phyloP scores from a whole-genome alignment of 1,140 invertebrate genomes.

The Riptortus pedestris region DNA sequence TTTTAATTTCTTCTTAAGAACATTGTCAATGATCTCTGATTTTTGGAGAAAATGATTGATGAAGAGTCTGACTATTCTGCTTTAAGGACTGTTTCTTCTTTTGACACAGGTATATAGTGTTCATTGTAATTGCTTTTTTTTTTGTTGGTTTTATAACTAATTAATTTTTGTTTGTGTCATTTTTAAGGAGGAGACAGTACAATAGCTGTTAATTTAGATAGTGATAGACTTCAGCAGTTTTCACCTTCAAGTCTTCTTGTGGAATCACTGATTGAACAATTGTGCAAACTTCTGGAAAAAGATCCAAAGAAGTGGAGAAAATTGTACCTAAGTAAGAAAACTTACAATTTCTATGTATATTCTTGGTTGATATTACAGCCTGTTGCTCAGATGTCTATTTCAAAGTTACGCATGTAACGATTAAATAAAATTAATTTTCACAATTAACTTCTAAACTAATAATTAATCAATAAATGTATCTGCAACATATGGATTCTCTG shows the following conservation, averaged over 20 bases:
- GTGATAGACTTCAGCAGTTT: slow-evolving; percentile 15
- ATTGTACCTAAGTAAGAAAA: slow-evolving; percentile 42
- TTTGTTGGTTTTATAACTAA: background rate
- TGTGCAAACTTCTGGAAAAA: slow-evolving; percentile 48
- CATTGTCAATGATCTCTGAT: too few species aligned
- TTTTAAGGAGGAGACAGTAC: slow-evolving; percentile 14
- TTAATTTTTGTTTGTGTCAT: background rate
- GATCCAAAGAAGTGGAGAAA: slow-evolving; percentile 44
- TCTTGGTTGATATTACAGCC: too few species aligned
- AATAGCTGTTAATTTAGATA: slow-evolving; percentile 18
- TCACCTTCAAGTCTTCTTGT: slow-evolving; percentile 43
- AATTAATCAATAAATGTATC: too few species aligned
- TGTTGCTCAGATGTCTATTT: too few species aligned
- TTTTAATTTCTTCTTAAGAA: too few species aligned
- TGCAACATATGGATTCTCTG: too few species aligned
- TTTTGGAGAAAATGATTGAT: too few species aligned
- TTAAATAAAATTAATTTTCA: too few species aligned
- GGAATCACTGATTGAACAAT: slow-evolving; percentile 50
- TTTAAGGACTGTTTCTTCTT: slow-evolving; percentile 21
- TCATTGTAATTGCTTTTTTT: background rate
- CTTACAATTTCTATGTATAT: slow-evolving; percentile 22
- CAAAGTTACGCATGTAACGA: too few species aligned
- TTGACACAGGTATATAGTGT: slow-evolving; percentile 18
- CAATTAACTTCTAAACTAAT: too few species aligned
- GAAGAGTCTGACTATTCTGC: slow-evolving; percentile 17